These are phyloP conservation scores for Leucosticte australis DNA, from an alignment of 2,113 vertebrate species.

Conservation along the genomic window DNA sequence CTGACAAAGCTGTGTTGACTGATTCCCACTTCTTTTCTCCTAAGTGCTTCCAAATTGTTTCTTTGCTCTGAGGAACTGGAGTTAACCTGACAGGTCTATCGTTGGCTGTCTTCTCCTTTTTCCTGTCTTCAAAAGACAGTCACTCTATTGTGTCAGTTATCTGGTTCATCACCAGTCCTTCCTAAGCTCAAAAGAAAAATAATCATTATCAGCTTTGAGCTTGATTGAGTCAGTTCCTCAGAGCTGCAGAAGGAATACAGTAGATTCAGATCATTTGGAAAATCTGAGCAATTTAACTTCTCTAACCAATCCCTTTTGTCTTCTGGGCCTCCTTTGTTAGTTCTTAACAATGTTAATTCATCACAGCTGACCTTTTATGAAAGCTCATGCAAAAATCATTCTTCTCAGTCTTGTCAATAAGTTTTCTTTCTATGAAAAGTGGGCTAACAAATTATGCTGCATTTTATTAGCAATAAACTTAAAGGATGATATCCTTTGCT, in stretches of 20 bases:
- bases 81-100: background rate
- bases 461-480: background rate
- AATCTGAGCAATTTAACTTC: background rate
- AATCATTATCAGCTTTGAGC: conserved; percentile 15
- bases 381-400: background rate
- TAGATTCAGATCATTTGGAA: background rate
- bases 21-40: background rate
- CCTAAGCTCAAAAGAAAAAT: background rate
- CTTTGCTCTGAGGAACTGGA: conserved; percentile 7
- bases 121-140: background rate
- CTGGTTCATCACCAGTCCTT: background rate
- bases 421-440: background rate
- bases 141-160: background rate
- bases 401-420: background rate
- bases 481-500: background rate
- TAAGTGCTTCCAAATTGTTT: background rate
- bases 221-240: background rate
- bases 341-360: background rate
- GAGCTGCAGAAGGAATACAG: background rate
- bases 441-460: background rate
- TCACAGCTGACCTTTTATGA: conserved; percentile 19
- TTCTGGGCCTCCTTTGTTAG: background rate
- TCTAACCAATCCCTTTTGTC: background rate
- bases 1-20: background rate
- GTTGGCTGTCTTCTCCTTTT: background rate